Evolutionary conservation across 1,140 invertebrate species (phyloP), one percentile per base, ranked within the genome.

Genomic region (Grapholita molesta): DNA sequence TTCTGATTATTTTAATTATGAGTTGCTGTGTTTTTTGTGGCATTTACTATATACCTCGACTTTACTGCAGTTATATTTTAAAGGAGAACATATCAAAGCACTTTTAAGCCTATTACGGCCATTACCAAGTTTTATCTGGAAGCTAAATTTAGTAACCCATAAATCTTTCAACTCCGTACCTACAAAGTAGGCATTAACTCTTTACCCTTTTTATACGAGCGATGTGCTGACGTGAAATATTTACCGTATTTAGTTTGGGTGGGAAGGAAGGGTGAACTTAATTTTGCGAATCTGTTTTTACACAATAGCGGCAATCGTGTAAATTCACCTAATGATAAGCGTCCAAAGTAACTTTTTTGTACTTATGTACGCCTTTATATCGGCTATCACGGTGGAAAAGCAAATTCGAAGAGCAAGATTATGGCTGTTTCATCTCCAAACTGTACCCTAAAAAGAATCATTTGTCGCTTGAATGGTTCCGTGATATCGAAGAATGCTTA

Each of bases 401-500:
- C 35, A 0, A 38, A 0, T 38, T 38, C 4, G 35, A 15, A 21
- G n/a, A 7, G 18, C n/a, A n/a, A 48, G 18, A n/a, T n/a, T 21
- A 21, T 48, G 15, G 21, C 6, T 18, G 18, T 9, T 48, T 21
- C 8, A 48, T 48, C 42, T 21, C 12, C 25, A 57, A 57, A 57
- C 21, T 25, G 23, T 24, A 57, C 53, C 23, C 53, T 57, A 23
- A 57, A 57, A 30, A 28, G n/a, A 28, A 15, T 61, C 24, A 61
- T 61, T 61, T 15, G 12, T 28, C 55, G 55, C 55, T 28, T 61
- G 25, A 61, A 15, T 25, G 55, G 24, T 15, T 28, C 55, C 24
- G 55, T 61, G 55, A 61, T 61, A 61, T 28, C 12, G 53, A 24
- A 57, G 55, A 25, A 48, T 28, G 24, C 55, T 15, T 28, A 61